Evolutionary conservation across 92 coral and sea anemone genomes (phyloP).

Genomic region (Epizoanthus stellaris): DNA sequence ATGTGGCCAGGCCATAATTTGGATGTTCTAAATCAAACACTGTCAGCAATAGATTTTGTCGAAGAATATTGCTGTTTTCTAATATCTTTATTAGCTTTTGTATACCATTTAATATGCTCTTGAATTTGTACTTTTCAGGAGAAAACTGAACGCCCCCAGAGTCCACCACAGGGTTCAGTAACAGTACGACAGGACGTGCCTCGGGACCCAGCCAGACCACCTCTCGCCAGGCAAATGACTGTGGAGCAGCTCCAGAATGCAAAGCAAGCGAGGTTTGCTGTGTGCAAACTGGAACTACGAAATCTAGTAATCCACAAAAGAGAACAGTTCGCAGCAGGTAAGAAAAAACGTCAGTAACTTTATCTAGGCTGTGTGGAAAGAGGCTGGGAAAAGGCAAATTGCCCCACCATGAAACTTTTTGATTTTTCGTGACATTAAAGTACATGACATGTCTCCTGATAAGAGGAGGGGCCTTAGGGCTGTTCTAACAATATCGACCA

Average conservation of each 20-base stretch:
- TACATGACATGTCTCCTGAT: no score
- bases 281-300: conserved; percentile 77
- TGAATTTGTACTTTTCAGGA: conserved; percentile 3
- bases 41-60: no score
- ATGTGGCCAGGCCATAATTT: no score
- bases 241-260: conserved; percentile 62
- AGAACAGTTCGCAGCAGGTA: conserved; percentile 91
- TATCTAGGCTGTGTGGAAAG: neutral
- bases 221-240: conserved; percentile 40
- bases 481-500: no score
- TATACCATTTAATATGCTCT: neutral
- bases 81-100: no score
- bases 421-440: no score
- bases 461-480: no score
- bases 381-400: neutral
- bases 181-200: conserved; percentile 32
- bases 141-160: conserved; percentile 8
- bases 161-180: neutral
- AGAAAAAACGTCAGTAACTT: neutral
- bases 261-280: conserved; percentile 80
- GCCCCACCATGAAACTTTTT: no score
- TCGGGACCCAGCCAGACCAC: conserved; percentile 54
- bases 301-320: conserved; percentile 91
- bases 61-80: no score
- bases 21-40: no score